Percentiles rank a stretch among this genome's conserved stretches.
Evolutionary conservation across 2,113 vertebrate genomes (phyloP).

Genomic region (Caracal caracal): DNA sequence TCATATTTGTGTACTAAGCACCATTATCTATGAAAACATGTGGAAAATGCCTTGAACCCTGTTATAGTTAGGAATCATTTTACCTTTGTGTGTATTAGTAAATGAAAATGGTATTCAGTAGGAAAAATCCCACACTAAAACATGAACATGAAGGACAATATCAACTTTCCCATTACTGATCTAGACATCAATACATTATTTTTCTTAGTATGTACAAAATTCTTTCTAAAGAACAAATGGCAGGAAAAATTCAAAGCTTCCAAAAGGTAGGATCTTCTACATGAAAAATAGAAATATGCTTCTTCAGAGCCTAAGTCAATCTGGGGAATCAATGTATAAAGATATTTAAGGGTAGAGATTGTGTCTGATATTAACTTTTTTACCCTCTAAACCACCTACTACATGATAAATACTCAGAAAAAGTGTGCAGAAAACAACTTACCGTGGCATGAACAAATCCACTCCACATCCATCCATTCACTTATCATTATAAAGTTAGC

Average conservation of each 20-base stretch:
- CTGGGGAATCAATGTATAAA: background rate
- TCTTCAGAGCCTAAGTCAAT: background rate
- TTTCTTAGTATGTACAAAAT: background rate
- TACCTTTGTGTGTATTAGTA: background rate
- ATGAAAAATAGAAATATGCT: background rate
- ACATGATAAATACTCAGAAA: background rate
- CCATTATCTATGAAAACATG: background rate
- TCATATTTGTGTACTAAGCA: background rate
- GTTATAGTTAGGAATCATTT: background rate
- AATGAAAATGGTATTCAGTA: background rate
- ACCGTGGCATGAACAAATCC: background rate
- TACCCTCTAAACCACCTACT: background rate
- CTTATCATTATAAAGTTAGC: background rate
- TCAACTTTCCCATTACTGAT: background rate
- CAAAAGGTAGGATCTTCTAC: background rate
- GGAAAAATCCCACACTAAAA: background rate
- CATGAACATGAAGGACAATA: background rate
- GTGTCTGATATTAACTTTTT: background rate
- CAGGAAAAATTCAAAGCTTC: background rate
- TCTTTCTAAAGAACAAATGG: background rate
- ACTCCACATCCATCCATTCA: rapidly evolving
- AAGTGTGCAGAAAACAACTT: background rate
- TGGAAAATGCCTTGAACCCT: background rate
- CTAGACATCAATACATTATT: background rate
- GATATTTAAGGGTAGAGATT: background rate